Percentiles rank a stretch among this genome's conserved stretches.
Evolutionary conservation across 2,797 vertebrate species (phyloP).

Genomic region (Eulemur coronatus): DNA sequence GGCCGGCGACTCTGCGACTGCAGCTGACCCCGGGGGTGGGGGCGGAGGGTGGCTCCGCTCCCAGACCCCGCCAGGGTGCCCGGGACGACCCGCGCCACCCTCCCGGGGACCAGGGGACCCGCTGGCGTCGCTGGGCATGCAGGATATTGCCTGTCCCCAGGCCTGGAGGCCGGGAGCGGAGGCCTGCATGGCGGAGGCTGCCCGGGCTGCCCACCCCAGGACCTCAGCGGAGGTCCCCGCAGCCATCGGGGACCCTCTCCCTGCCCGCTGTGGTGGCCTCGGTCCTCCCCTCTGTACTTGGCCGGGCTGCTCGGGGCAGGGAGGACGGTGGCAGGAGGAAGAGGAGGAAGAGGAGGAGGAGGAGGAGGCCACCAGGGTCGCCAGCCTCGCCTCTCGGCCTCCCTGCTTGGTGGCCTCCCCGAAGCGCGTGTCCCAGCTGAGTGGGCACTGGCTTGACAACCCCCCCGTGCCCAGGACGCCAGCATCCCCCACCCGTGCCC

Average conservation of each 20-base stretch:
- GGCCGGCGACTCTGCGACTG: constrained; percentile 82
- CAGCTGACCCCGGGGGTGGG: constrained; percentile 89
- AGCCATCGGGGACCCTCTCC: too few species aligned
- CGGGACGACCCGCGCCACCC: background rate
- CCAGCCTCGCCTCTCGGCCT: background rate
- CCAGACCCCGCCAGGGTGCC: constrained; percentile 80
- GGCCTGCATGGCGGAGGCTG: background rate
- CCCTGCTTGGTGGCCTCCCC: too few species aligned
- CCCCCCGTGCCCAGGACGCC: background rate
- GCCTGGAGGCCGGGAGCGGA: background rate
- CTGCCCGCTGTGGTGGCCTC: background rate
- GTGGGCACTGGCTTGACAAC: background rate
- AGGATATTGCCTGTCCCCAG: background rate
- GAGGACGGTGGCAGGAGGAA: background rate
- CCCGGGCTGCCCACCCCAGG: background rate
- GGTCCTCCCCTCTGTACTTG: background rate
- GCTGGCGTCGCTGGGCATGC: background rate
- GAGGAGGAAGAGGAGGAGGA: background rate
- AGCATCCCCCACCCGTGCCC: background rate
- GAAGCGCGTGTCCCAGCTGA: accelerated
- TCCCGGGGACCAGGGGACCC: background rate
- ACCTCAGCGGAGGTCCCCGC: background rate
- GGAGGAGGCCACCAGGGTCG: background rate
- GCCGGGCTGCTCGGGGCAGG: background rate
- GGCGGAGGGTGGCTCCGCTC: constrained; percentile 84